These are phyloP conservation scores for Ctenodactylus gundi DNA, from an alignment of 2,113 vertebrate species.

Conservation along the genomic window DNA sequence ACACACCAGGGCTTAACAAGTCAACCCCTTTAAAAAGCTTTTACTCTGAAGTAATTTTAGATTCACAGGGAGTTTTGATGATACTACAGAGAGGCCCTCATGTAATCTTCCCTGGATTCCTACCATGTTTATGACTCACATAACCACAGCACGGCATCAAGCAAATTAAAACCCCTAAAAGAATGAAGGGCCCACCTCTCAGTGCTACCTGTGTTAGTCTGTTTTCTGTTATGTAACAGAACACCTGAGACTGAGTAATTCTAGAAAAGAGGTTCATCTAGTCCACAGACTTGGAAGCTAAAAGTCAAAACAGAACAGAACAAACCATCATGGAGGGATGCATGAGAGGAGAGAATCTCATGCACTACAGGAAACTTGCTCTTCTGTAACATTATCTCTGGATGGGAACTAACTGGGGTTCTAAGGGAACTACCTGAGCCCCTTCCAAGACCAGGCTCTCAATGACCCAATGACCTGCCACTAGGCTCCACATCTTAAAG, in stretches of 20 bases:
- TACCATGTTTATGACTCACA: fast-evolving
- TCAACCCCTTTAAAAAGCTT: background rate
- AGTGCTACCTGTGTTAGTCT: background rate
- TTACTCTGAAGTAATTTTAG: background rate
- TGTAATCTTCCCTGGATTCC: no score
- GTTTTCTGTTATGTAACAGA: background rate
- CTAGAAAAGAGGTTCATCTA: background rate
- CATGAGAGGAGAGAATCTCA: no score
- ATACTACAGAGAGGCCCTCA: background rate
- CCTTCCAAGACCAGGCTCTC: background rate
- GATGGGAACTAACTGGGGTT: background rate
- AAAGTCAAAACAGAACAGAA: background rate
- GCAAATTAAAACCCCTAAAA: background rate
- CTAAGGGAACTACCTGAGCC: background rate
- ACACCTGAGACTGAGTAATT: no score
- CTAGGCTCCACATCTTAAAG: background rate
- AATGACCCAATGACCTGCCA: background rate
- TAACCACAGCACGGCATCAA: background rate
- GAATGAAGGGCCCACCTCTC: background rate
- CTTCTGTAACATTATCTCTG: background rate
- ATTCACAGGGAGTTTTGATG: background rate
- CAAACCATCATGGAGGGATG: no score
- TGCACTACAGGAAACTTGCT: no score
- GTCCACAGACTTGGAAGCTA: background rate
- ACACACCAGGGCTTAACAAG: no score